These are phyloP conservation scores for Falcunculus frontatus DNA, from an alignment of 2,113 vertebrate genomes.

Conservation along the genomic window DNA sequence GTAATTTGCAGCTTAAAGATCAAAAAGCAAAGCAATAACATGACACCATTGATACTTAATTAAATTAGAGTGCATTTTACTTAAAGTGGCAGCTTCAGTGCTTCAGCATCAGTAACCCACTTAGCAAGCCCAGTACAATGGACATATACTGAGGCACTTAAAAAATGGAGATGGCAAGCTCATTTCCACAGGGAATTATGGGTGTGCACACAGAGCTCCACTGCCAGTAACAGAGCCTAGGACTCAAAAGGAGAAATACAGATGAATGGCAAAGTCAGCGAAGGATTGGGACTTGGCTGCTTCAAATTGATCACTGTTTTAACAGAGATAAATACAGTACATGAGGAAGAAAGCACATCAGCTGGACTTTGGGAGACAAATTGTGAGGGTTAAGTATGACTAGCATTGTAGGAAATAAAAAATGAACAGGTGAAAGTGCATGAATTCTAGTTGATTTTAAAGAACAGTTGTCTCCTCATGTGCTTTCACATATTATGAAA, in stretches of 20 bases:
- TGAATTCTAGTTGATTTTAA: neutral
- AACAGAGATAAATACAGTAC: neutral
- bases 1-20: slow-evolving; percentile 41
- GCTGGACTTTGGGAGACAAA: neutral
- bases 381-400: neutral
- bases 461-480: neutral
- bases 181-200: neutral
- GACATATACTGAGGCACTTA: neutral
- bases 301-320: neutral
- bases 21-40: slow-evolving; percentile 31
- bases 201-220: neutral
- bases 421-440: neutral
- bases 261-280: neutral
- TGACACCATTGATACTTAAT: neutral
- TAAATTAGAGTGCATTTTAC: slow-evolving; percentile 26
- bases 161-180: neutral
- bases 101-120: neutral
- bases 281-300: neutral
- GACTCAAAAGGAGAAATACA: neutral
- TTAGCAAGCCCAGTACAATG: neutral
- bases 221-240: neutral
- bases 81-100: neutral
- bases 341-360: neutral
- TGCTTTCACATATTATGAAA: neutral
- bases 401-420: neutral